A percentile compares a stretch with the other conserved stretches of the same genome.
Evolutionary conservation across 2,113 vertebrate genomes (phyloP).

Genomic region (Gymnorhina tibicen): DNA sequence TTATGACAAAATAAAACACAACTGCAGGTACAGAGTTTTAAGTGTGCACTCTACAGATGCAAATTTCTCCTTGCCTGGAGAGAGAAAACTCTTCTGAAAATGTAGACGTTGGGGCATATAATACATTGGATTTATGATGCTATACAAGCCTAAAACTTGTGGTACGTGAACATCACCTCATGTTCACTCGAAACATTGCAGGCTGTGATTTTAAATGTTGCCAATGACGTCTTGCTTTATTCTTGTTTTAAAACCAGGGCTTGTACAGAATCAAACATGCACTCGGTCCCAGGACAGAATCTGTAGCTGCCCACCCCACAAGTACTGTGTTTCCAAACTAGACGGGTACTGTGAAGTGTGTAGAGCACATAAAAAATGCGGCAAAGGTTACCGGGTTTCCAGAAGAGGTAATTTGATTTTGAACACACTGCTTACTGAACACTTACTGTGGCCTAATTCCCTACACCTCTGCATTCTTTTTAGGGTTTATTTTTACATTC

Average conservation of each 20-base stretch:
- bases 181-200: neutral
- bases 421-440: neutral
- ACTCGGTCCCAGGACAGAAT: conserved; percentile 36
- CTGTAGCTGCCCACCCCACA: conserved; percentile 52
- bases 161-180: neutral
- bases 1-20: neutral
- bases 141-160: neutral
- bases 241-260: conserved; percentile 17
- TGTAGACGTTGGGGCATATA: neutral
- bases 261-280: conserved; percentile 50
- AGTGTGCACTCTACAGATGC: neutral
- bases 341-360: conserved; percentile 1
- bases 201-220: neutral
- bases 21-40: neutral
- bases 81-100: neutral
- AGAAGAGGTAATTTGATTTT: conserved; percentile 39
- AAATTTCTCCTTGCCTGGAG: neutral
- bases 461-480: neutral
- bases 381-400: conserved; percentile 45
- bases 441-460: neutral
- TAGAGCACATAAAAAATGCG: neutral
- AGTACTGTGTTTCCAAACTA: conserved; percentile 11
- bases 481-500: neutral
- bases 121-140: neutral
- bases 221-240: neutral